Evolutionary conservation across 2,888 invertebrate species (phyloP).

Genomic region (Scaptomyza flava): DNA sequence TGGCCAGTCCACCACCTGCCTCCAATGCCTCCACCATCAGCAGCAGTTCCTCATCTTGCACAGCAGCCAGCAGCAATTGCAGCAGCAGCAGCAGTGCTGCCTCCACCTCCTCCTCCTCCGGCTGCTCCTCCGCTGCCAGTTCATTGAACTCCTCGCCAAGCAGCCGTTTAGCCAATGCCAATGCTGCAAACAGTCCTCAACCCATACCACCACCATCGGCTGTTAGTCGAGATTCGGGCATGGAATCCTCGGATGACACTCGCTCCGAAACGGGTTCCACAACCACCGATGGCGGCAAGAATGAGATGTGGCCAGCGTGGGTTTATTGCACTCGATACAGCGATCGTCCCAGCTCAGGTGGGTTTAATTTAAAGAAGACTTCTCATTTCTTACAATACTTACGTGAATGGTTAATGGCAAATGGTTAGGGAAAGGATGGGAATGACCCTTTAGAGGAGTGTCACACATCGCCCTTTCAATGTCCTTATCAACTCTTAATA

Average conservation of each 20-base stretch:
- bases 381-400: too few species aligned
- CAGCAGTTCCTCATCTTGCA: constrained; percentile 63
- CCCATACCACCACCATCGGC: constrained; percentile 83
- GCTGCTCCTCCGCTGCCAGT: constrained; percentile 69
- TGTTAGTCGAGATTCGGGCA: constrained; percentile 84
- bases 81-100: constrained; percentile 53
- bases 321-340: constrained; percentile 98
- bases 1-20: constrained; percentile 71
- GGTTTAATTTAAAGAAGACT: constrained; percentile 78
- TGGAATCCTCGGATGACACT: constrained; percentile 84
- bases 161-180: constrained; percentile 59
- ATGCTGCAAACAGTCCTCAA: constrained; percentile 82
- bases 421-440: too few species aligned
- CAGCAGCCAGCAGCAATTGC: constrained; percentile 48
- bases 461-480: too few species aligned
- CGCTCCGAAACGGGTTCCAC: constrained; percentile 84
- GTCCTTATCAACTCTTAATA: too few species aligned
- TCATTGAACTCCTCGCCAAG: constrained; percentile 77
- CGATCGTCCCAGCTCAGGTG: constrained; percentile 95
- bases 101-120: constrained; percentile 68
- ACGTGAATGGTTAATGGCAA: too few species aligned
- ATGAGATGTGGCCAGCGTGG: constrained; percentile 96
- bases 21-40: constrained; percentile 69
- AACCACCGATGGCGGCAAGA: constrained; percentile 83
- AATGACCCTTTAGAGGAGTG: too few species aligned